phyloP scores from a whole-genome alignment of 2,797 vertebrate genomes.

The Acanthurus tractus region DNA sequence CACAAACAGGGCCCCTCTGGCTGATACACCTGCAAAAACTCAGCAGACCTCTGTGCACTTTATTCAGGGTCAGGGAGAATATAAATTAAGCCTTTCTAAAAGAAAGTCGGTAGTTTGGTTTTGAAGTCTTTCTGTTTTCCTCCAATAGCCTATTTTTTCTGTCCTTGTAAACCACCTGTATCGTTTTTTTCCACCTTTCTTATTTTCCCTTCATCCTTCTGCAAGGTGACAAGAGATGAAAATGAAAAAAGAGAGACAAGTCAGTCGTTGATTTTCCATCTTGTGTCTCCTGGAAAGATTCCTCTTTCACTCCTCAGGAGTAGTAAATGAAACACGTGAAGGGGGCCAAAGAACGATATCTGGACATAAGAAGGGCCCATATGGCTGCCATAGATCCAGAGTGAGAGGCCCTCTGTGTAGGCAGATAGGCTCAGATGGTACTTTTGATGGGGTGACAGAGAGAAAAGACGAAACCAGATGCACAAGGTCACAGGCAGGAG shows the following conservation, averaged over 20 bases:
- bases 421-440: conserved; percentile 53
- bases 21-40: conserved; percentile 75
- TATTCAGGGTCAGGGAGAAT: conserved; percentile 59
- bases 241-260: conserved; percentile 31
- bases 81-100: conserved; percentile 49
- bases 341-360: conserved; percentile 45
- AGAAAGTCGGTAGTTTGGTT: conserved; percentile 42
- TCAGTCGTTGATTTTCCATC: conserved; percentile 35
- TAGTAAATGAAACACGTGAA: conserved; percentile 42
- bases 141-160: conserved; percentile 19
- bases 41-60: conserved; percentile 58
- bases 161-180: conserved; percentile 35
- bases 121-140: conserved; percentile 31
- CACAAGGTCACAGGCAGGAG: conserved; percentile 60
- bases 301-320: conserved; percentile 25
- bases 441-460: conserved; percentile 70
- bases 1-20: conserved; percentile 45
- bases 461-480: conserved; percentile 67
- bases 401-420: conserved; percentile 58
- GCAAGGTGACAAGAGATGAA: conserved; percentile 44
- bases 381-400: conserved; percentile 64
- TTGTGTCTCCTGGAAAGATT: conserved; percentile 40
- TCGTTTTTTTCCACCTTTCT: conserved; percentile 14
- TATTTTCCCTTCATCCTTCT: conserved; percentile 15
- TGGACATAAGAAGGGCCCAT: conserved; percentile 65